Base-by-base conservation (phyloP, 1,140 invertebrate species). In the Elysia chlorotica region DNA sequence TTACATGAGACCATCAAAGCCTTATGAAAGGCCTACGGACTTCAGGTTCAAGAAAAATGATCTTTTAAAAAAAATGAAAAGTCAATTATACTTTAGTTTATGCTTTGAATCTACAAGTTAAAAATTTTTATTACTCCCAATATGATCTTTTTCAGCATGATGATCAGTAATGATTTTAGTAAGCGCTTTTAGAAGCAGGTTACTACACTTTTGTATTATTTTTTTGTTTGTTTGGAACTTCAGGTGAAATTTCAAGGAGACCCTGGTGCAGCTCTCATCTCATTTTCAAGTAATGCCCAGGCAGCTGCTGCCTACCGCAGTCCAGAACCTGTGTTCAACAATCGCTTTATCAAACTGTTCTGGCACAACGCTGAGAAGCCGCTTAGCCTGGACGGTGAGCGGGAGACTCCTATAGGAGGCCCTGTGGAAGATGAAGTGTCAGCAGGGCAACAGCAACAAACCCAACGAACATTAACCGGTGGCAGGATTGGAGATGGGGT, bases 261-360 rank as follows among this genome's bases (percentile, higher is more conserved):
- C 87, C 94, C 94, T 0, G 95, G 98, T 85, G 94, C 93, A 3
- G 96, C 97, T 0, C 89, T 99, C 6, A 92, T 99, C 6, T 96
- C 96, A 0, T 99, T 97, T 87, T 93, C 94, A 23, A 91, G 90
- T 75, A 94, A 95, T 78, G 90, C 91, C 0, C 95, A 98, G 85
- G 97, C 97, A 0, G 93, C 94, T 82, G 92, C 93, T 3, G 97
- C 97, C 0, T 97, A 97, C 88, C 91, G 94, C 71, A 96, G 94
- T 82, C 95, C 96, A 0, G 96, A 98, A 85, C 96, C 97, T 21
- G 95, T 99, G 1, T 91, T 99, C 17, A 98, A 98, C 86, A 99
- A 99, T 87, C 89, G 97, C 19, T 92, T 92, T 77, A 91, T 92
- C 71, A 90, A 90, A 78, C 86, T 92, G 0, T 91, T 91, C 82